These are phyloP conservation scores for Fabriciana adippe DNA, from an alignment of 2,888 invertebrate species.

Conservation along the genomic window DNA sequence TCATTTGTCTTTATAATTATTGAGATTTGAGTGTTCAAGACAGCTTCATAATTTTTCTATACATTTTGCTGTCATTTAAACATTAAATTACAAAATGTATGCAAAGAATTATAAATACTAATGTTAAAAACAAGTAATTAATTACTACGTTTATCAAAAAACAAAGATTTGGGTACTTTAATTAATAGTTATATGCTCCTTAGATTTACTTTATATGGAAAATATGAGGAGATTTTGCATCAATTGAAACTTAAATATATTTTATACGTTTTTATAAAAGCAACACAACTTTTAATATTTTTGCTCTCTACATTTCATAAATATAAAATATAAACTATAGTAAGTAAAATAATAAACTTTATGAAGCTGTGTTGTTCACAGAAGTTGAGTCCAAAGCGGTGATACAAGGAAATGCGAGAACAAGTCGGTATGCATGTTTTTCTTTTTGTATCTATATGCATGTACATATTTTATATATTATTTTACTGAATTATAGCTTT, in stretches of 20 bases:
- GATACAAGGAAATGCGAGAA: slow-evolving; percentile 47
- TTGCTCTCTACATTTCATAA: background rate
- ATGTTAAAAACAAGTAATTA: no score
- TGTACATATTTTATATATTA: background rate
- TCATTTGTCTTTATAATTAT: no score
- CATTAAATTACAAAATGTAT: no score
- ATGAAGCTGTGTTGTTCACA: slow-evolving; percentile 79
- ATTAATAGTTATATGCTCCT: no score
- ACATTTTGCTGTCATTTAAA: no score
- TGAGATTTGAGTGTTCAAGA: background rate
- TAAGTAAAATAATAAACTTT: slow-evolving; percentile 45
- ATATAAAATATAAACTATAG: slow-evolving; percentile 4
- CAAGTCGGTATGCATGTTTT: slow-evolving; percentile 58
- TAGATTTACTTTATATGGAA: no score
- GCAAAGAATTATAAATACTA: no score
- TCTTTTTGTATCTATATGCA: background rate
- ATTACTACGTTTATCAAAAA: no score
- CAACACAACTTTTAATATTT: background rate
- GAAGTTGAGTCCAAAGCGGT: slow-evolving; percentile 63
- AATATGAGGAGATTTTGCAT: no score
- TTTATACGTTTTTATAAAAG: no score
- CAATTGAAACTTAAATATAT: no score
- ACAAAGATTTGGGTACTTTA: no score
- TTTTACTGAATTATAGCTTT: background rate
- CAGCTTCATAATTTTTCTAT: slow-evolving; percentile 3